Conservation (phyloP, 1,140 invertebrate species). For the Drosophila melanica region DNA sequence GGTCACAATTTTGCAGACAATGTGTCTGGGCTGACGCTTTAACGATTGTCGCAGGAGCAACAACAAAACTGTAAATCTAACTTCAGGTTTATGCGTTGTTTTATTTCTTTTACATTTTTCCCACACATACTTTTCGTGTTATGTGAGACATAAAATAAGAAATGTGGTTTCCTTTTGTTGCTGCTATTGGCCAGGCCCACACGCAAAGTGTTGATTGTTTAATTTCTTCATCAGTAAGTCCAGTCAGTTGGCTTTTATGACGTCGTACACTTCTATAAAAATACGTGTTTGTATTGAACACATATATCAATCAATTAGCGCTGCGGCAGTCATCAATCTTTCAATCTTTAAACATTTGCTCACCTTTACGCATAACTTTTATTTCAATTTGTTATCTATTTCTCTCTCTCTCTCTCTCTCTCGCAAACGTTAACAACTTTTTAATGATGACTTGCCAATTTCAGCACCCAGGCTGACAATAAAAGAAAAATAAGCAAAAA, state of each 20-base stretch:
- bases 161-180: constrained; percentile 8
- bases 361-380: constrained; percentile 52
- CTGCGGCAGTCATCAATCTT: constrained; percentile 63
- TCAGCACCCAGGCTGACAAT: constrained; percentile 13
- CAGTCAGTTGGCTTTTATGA: constrained; percentile 9
- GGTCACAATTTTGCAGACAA: neutral
- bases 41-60: constrained; percentile 16
- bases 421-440: constrained; percentile 21
- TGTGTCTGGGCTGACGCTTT: constrained; percentile 17
- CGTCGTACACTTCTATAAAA: neutral
- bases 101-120: constrained; percentile 30
- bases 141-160: constrained; percentile 27
- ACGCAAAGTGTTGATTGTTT: constrained; percentile 25
- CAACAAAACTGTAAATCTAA: constrained; percentile 11
- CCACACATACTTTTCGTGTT: constrained; percentile 2
- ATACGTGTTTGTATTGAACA: neutral
- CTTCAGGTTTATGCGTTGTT: constrained; percentile 10
- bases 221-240: constrained; percentile 59
- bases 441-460: constrained; percentile 63
- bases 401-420: constrained; percentile 1
- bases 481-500: constrained; percentile 16
- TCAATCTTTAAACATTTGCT: constrained; percentile 31
- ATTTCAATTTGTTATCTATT: constrained; percentile 70
- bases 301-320: constrained; percentile 44
- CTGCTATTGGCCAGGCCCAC: constrained; percentile 3